phyloP scores from a whole-genome alignment of 1,140 invertebrate genomes.

The Antheraea pernyi region DNA sequence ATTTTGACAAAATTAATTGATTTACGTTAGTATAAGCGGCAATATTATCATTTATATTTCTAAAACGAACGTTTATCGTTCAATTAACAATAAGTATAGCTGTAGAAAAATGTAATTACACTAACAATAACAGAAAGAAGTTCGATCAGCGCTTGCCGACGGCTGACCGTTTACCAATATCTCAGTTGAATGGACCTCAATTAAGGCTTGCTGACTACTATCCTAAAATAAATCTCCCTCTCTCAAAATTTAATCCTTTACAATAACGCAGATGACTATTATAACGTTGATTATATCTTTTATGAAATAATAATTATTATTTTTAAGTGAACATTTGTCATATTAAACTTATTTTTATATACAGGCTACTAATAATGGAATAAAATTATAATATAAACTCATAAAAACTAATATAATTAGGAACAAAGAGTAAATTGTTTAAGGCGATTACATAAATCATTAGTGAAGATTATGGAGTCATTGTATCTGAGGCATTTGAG shows the following conservation, averaged over 20 bases:
- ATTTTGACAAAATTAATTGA: too few relatives aligned
- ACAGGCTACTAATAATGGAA: too few relatives aligned
- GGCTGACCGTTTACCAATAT: slow-evolving; percentile 51
- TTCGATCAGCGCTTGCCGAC: slow-evolving; percentile 34
- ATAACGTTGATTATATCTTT: slow-evolving; percentile 36
- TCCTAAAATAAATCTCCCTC: slow-evolving; percentile 44
- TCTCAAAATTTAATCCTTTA: slow-evolving; percentile 39
- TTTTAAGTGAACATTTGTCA: neutral
- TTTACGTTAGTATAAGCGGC: neutral
- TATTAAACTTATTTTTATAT: too few relatives aligned
- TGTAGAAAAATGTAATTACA: slow-evolving; percentile 31
- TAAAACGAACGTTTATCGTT: neutral
- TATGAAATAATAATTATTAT: neutral
- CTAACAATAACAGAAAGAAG: slow-evolving; percentile 32
- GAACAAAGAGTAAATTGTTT: too few relatives aligned
- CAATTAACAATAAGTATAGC: slow-evolving; percentile 13
- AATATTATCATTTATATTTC: neutral
- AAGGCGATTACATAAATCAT: too few relatives aligned
- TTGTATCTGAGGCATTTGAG: too few relatives aligned
- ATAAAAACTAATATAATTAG: too few relatives aligned
- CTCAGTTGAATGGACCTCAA: slow-evolving; percentile 58
- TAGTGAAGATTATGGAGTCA: too few relatives aligned
- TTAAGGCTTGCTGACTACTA: slow-evolving; percentile 43
- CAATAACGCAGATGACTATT: slow-evolving; percentile 39
- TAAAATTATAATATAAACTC: too few relatives aligned